These are phyloP conservation scores for Hylia prasina DNA, from an alignment of 2,113 vertebrate genomes.

Conservation along the genomic window DNA sequence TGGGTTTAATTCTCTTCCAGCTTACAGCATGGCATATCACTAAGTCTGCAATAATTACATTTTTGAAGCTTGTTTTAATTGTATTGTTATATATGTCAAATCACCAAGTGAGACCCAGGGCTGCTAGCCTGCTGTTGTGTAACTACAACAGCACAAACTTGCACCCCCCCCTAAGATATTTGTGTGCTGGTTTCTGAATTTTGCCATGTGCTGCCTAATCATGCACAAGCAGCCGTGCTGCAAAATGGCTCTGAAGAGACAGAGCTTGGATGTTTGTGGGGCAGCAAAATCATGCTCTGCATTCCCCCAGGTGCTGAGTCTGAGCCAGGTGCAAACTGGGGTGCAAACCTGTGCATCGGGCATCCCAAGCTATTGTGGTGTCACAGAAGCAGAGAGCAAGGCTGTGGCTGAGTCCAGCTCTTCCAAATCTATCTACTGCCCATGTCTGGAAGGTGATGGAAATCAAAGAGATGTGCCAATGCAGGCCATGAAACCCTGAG, in stretches of 20 bases:
- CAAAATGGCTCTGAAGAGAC: not conserved
- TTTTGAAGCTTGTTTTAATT: not conserved
- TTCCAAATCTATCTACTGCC: not conserved
- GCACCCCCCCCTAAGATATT: not conserved
- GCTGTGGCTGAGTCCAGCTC: fast-evolving
- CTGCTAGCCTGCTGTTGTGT: not conserved
- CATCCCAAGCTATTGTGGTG: fast-evolving
- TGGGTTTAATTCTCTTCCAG: not conserved
- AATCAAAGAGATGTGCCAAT: not conserved
- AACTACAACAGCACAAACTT: not conserved
- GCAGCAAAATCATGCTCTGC: not conserved
- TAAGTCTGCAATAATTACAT: not conserved
- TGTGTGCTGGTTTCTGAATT: not conserved
- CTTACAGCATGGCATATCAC: not conserved
- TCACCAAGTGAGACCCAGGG: not conserved
- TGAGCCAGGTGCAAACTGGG: not conserved
- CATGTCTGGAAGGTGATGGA: fast-evolving
- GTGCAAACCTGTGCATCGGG: not conserved
- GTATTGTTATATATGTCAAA: not conserved
- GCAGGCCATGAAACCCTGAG: not conserved
- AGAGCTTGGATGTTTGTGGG: not conserved
- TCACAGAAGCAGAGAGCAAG: not conserved
- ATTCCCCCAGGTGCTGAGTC: not conserved
- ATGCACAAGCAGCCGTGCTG: fast-evolving
- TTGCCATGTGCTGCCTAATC: not conserved